Percentiles rank a stretch among this genome's conserved stretches.
These are phyloP conservation scores for Taxidea taxus DNA, from an alignment of 2,113 vertebrate genomes.

Conservation along the genomic window DNA sequence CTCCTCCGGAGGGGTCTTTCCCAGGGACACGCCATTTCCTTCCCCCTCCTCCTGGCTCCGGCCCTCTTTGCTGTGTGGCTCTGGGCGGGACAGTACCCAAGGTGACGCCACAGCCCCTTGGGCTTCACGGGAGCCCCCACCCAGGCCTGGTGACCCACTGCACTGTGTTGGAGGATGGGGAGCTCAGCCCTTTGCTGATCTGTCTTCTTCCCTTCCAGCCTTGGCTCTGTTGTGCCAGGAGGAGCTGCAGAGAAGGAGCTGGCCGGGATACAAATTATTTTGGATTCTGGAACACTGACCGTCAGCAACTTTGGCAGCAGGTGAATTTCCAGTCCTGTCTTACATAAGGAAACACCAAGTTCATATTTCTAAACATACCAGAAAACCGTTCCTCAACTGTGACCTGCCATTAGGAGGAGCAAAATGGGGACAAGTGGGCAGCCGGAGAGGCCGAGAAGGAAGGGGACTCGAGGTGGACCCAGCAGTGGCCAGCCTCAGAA, in stretches of 20 bases:
- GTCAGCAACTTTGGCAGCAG: slow-evolving; percentile 20
- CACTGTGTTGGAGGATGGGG: accelerated
- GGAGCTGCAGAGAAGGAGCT: background rate
- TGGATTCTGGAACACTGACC: slow-evolving; percentile 40
- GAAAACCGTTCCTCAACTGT: background rate
- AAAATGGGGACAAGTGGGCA: background rate
- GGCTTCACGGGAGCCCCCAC: background rate
- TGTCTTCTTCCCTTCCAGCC: background rate
- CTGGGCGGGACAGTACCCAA: accelerated
- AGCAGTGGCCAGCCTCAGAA: background rate
- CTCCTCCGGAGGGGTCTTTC: accelerated
- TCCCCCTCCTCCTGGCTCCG: background rate
- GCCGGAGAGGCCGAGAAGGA: background rate
- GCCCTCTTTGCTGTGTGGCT: background rate
- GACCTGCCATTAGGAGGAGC: background rate
- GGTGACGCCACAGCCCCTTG: accelerated
- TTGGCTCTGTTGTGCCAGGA: background rate
- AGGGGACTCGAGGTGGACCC: too few relatives aligned
- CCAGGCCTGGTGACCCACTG: background rate
- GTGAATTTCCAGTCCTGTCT: slow-evolving; percentile 37
- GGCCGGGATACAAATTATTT: background rate
- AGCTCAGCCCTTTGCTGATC: background rate
- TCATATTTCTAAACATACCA: background rate
- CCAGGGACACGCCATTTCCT: accelerated
- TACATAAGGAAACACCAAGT: slow-evolving; percentile 46